Evolutionary conservation across 2,888 invertebrate species (phyloP), one percentile per base, ranked within the genome.

Genomic region (Philhelius pedissequus): DNA sequence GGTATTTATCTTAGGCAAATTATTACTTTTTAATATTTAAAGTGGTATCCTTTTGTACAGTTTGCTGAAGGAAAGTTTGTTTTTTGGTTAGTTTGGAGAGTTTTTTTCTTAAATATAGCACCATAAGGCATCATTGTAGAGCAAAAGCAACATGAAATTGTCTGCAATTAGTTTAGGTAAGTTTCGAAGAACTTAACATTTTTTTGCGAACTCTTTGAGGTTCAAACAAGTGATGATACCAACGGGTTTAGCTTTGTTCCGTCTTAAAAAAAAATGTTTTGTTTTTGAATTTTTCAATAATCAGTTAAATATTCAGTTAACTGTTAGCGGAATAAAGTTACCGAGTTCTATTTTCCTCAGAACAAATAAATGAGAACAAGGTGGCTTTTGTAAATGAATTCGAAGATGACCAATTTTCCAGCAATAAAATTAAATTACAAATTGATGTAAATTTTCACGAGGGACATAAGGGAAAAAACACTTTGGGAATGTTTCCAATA

Each of bases 11-110:
- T 76, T 76, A 68, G 80, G 80, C 79, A 73, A 84, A 84, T 84
- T 84, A 84, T 84, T 84, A 84, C 71, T 75, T 84, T 84, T 84
- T 56, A 84, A 84, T 84, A 84, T 84, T 76, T 84, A 84, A 84
- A 84, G 80, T 80, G 84, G 83, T 74, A 83, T 83, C 70, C 83
- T 78, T 83, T 83, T 75, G 83, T 83, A 69, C 58, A 69, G 13
- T 11, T 32, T 45, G 60, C 68, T 73, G 38, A 54, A 25, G 64
- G 45, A 74, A 58, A 52, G 27, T 38, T 52, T 62, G 60, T 60
- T 76, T 71, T 62, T 54, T 70, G 40, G 43, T 58, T 43, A 32
- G 64, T 71, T 76, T 75, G 43, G 20, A 18, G 40, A 76, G 48
- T 43, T 82, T 68, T 54, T 48, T 9, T 38, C 32, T 32, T 35